Evolutionary conservation across 2,797 vertebrate species (phyloP).

Genomic region (Melopsittacus undulatus): DNA sequence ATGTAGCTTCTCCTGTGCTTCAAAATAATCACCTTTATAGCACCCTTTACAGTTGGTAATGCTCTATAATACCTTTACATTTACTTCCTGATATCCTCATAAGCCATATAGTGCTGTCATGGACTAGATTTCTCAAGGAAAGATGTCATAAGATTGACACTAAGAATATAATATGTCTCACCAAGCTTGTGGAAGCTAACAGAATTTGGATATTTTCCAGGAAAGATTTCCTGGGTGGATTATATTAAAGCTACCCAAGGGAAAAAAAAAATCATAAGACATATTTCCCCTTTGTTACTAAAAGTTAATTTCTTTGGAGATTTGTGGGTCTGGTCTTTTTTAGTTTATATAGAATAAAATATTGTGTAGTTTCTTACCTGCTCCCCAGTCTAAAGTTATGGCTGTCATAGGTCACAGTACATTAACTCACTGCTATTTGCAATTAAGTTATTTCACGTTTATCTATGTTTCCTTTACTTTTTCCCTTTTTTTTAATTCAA

Average conservation of each 20-base stretch:
- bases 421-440: background rate
- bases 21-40: slow-evolving; percentile 39
- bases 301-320: background rate
- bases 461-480: background rate
- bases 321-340: background rate
- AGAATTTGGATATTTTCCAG: background rate
- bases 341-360: background rate
- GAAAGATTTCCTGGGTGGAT: background rate
- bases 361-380: background rate
- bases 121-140: background rate
- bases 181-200: background rate
- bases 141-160: background rate
- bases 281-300: background rate
- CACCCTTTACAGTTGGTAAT: slow-evolving; percentile 45
- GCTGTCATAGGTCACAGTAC: background rate
- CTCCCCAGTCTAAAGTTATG: background rate
- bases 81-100: slow-evolving; percentile 21
- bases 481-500: background rate
- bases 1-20: background rate
- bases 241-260: background rate
- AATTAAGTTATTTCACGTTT: background rate
- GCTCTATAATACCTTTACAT: slow-evolving; percentile 48
- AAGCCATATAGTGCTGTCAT: background rate
- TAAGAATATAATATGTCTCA: background rate
- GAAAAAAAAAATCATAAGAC: background rate